phyloP scores from a whole-genome alignment of 2,888 invertebrate genomes.

The Pammene fasciana region DNA sequence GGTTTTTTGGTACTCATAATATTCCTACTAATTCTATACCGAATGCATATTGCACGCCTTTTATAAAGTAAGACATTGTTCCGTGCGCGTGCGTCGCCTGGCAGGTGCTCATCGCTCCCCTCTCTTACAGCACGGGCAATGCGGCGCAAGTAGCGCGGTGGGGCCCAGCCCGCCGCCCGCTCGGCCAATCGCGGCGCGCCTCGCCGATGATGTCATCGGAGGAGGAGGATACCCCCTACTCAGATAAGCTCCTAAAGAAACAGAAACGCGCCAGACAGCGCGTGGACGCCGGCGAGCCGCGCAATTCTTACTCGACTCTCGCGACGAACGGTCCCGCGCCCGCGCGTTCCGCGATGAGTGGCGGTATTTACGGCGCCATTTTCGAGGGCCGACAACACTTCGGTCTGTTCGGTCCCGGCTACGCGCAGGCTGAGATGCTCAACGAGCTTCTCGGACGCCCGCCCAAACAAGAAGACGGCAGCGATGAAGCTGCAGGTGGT shows the following conservation, averaged over 20 bases:
- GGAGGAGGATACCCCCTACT: slow-evolving; percentile 97
- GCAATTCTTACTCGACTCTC: slow-evolving; percentile 92
- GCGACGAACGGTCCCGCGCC: slow-evolving; percentile 82
- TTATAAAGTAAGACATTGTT: slow-evolving; percentile 18
- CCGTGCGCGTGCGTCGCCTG: slow-evolving; percentile 44
- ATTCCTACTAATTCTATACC: slow-evolving; percentile 9
- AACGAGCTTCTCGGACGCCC: slow-evolving; percentile 94
- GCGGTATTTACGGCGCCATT: slow-evolving; percentile 94
- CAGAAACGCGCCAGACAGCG: slow-evolving; percentile 97
- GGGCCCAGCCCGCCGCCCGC: slow-evolving; percentile 85
- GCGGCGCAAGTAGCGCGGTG: slow-evolving; percentile 79
- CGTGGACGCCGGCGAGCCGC: slow-evolving; percentile 97
- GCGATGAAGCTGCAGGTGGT: slow-evolving; percentile 79
- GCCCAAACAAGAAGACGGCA: slow-evolving; percentile 86
- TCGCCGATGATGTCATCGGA: slow-evolving; percentile 98
- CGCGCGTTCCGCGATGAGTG: slow-evolving; percentile 89
- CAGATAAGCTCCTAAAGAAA: slow-evolving; percentile 96
- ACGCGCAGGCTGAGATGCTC: slow-evolving; percentile 95
- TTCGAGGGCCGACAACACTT: slow-evolving; percentile 91
- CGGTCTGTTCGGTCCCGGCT: slow-evolving; percentile 92
- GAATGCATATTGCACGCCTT: slow-evolving; percentile 21
- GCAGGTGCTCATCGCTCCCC: slow-evolving; percentile 79
- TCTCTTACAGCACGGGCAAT: slow-evolving; percentile 81
- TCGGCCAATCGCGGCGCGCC: slow-evolving; percentile 91
- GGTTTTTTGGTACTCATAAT: neutral